Conservation (phyloP, 2,888 invertebrate genomes). For the Oeneis ivallda region DNA sequence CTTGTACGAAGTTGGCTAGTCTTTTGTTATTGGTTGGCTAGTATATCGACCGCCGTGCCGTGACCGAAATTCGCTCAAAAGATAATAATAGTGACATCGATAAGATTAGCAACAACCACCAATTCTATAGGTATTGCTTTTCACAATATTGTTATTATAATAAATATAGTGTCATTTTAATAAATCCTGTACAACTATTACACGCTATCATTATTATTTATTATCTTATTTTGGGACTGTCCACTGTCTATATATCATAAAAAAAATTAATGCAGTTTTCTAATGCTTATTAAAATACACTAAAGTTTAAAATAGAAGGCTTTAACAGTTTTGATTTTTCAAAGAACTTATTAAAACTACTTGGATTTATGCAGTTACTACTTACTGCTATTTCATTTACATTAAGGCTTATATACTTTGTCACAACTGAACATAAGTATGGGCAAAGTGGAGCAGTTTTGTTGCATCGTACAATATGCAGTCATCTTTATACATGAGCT, state of each 20-base stretch:
- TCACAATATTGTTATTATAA: too few relatives aligned
- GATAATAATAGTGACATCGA: too few relatives aligned
- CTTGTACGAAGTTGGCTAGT: too few relatives aligned
- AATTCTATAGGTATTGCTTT: too few relatives aligned
- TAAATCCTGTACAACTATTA: constrained; percentile 25
- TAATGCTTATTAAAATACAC: constrained; percentile 1
- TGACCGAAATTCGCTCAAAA: too few relatives aligned
- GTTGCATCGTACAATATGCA: constrained; percentile 41
- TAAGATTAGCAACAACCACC: too few relatives aligned
- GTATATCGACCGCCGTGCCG: too few relatives aligned
- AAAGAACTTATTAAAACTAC: neutral
- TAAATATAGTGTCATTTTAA: too few relatives aligned
- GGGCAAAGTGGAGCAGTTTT: constrained; percentile 33
- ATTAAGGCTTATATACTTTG: constrained; percentile 17
- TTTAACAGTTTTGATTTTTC: neutral
- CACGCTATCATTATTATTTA: constrained; percentile 35
- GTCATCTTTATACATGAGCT: constrained; percentile 36
- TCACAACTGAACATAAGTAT: constrained; percentile 11
- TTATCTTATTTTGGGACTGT: constrained; percentile 34
- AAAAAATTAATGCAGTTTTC: constrained; percentile 7
- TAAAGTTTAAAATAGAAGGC: constrained; percentile 20
- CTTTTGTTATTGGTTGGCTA: too few relatives aligned
- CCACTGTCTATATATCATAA: constrained; percentile 27
- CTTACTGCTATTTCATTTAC: neutral
- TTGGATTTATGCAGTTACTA: constrained; percentile 6